A percentile compares a stretch with the other conserved stretches of the same genome.
phyloP scores from a whole-genome alignment of 2,888 invertebrate species.

The Lepidocyrtoides sp. region DNA sequence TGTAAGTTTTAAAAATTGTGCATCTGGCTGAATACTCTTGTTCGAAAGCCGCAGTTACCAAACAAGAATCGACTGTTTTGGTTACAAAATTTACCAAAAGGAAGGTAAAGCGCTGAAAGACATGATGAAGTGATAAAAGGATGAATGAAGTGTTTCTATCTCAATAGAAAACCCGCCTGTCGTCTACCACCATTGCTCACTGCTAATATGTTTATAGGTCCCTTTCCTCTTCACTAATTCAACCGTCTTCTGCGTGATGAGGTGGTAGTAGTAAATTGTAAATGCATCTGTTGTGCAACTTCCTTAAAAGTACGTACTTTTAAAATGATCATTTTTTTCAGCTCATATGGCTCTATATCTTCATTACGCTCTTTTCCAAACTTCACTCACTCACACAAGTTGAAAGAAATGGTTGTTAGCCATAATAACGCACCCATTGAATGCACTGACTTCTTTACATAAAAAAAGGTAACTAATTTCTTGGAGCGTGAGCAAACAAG shows the following conservation, averaged over 20 bases:
- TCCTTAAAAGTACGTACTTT: background rate
- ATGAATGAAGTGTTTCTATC: conserved; percentile 71
- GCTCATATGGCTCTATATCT: background rate
- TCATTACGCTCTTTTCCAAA: background rate
- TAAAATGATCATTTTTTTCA: background rate
- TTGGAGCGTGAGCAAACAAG: background rate
- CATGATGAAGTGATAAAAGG: conserved; percentile 84
- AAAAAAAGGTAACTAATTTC: background rate
- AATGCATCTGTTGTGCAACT: background rate
- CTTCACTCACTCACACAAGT: background rate
- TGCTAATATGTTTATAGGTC: background rate
- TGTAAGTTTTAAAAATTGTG: too few species aligned
- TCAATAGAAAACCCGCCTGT: conserved; percentile 50
- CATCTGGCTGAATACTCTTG: too few species aligned
- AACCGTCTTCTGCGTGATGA: background rate
- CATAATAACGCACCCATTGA: background rate
- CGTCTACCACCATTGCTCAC: too few species aligned
- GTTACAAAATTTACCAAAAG: background rate
- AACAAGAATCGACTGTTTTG: background rate
- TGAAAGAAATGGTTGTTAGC: background rate
- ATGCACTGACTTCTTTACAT: background rate
- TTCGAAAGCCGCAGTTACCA: background rate
- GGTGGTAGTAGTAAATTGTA: too few species aligned
- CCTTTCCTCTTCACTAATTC: background rate
- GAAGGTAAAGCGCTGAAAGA: conserved; percentile 67